Evolutionary conservation across 2,888 invertebrate genomes (phyloP), one percentile per base, ranked within the genome.

Genomic region (Aspidiotus destructor): DNA sequence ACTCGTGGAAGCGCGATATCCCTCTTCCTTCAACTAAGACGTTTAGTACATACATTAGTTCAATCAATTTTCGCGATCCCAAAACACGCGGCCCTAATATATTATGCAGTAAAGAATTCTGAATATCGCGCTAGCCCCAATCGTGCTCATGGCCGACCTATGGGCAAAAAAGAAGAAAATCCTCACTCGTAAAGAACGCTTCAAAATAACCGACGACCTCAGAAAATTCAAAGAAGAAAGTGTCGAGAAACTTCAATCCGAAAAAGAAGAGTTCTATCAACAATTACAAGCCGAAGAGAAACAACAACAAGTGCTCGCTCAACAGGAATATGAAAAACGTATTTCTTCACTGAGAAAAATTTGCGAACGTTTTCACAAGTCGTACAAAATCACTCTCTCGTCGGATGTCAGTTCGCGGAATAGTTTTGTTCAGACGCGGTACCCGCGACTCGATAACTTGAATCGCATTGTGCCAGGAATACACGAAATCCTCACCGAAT

Each of bases 101-200:
- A 28, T 28, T 28, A 28, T 28, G 28, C 28, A 28, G 28, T 28
- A 28, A 28, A 28, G 28, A 28, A 28, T 28, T 28, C 5, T 5
- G 28, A 28, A 28, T 28, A 28, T 28, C 28, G 28, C 28, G 28
- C 28, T 28, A 28, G 28, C 1, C 5, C 1, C 1, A 28, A 28
- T 28, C 28, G 28, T 28, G 28, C 5, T 28, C n/a, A 67, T 67
- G 67, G 58, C 67, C 9, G 67, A 67, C 28, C 41, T 67, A 17
- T 67, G 67, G 67, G 48, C 44, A 10, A 67, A 67, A 15, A 67
- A 67, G 52, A 67, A 60, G 42, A 67, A 67, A 60, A 58, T 67
- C 17, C 44, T 67, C 10, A 58, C 67, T 9, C 67, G 67, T 16
- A 67, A 67, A 60, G 67, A 67, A 40, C 67, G 67, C 7, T 67